These are phyloP conservation scores for Pandion haliaetus DNA, from an alignment of 2,113 vertebrate genomes.

Conservation along the genomic window DNA sequence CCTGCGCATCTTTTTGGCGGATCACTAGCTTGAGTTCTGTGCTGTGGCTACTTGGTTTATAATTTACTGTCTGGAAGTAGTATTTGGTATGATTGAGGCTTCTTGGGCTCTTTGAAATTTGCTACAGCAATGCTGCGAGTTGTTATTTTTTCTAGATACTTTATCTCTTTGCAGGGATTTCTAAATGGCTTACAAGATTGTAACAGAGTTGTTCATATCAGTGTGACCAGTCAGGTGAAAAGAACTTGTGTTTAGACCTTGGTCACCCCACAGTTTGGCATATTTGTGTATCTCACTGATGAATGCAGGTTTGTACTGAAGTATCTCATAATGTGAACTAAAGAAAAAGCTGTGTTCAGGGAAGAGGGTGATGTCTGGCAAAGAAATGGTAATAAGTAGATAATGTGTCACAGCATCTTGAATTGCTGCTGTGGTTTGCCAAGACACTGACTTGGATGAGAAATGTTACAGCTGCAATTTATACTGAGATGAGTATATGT, in stretches of 20 bases:
- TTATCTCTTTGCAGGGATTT: not conserved
- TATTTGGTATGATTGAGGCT: not conserved
- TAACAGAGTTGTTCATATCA: not conserved
- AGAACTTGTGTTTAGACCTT: not conserved
- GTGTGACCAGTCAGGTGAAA: not conserved
- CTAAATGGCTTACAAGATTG: not conserved
- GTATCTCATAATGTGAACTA: not conserved
- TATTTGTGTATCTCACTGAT: not conserved
- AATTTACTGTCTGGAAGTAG: not conserved
- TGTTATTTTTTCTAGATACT: not conserved
- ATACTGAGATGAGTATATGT: not conserved
- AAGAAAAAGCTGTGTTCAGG: not conserved
- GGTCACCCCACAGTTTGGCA: not conserved
- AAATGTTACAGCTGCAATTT: not conserved
- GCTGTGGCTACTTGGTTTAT: not conserved
- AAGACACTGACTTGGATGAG: not conserved
- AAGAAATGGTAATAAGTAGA: not conserved
- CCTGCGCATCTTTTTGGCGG: accelerated
- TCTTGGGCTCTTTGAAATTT: not conserved
- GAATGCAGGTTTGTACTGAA: not conserved
- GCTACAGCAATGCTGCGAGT: not conserved
- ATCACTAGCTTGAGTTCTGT: not conserved
- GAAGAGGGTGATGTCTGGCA: not conserved
- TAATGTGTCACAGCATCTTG: not conserved
- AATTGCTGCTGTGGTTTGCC: not conserved